Conservation (phyloP, 1,140 invertebrate species). For the Drosophila baimaii region DNA sequence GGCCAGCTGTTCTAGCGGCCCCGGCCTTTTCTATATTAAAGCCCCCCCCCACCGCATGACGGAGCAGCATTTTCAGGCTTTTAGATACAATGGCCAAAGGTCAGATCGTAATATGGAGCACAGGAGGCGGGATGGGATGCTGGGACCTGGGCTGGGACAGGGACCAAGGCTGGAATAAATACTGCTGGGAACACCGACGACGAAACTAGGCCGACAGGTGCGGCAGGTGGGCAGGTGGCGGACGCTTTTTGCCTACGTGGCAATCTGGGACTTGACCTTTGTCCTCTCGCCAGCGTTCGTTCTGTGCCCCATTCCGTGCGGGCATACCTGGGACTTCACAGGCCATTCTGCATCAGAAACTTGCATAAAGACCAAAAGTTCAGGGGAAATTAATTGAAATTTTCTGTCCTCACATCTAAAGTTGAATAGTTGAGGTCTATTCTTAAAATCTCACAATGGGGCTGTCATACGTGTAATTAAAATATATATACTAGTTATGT, state of each 20-base stretch:
- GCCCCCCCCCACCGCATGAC: constrained; percentile 43
- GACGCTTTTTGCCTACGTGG: constrained; percentile 40
- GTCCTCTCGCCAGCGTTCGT: constrained; percentile 17
- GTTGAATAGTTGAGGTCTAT: neutral
- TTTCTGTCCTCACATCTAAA: constrained; percentile 15
- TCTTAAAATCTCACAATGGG: neutral
- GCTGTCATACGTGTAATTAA: neutral
- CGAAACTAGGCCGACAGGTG: constrained; percentile 58
- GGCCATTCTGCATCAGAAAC: constrained; percentile 17
- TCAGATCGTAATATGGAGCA: constrained; percentile 52
- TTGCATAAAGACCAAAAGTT: constrained; percentile 21
- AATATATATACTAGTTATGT: neutral
- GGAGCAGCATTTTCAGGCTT: constrained; percentile 49
- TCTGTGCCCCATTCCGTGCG: constrained; percentile 9
- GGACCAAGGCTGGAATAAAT: constrained; percentile 10
- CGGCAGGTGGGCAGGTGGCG: constrained; percentile 18
- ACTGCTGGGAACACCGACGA: constrained; percentile 27
- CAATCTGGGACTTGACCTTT: constrained; percentile 60
- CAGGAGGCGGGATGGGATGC: constrained; percentile 4
- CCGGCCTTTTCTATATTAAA: constrained; percentile 56
- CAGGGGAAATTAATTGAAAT: constrained; percentile 20
- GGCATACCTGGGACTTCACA: constrained; percentile 20
- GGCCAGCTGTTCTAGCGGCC: constrained; percentile 42
- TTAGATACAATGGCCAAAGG: constrained; percentile 62
- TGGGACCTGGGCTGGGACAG: neutral